Evolutionary conservation across 2,888 invertebrate species (phyloP).

Genomic region (Fragum sueziense): DNA sequence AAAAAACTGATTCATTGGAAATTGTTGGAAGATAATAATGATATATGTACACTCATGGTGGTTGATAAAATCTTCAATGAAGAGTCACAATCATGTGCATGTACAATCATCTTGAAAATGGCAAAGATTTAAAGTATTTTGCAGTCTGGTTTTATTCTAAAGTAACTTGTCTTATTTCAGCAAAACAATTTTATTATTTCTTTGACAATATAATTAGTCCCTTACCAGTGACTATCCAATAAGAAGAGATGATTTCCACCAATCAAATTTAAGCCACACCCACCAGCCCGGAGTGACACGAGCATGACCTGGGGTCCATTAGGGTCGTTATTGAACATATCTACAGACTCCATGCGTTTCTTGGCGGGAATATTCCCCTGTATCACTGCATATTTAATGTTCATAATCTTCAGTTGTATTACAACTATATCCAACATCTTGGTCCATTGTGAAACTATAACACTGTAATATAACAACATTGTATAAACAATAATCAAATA

Average conservation of each 20-base stretch:
- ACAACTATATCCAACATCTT: conserved; percentile 90
- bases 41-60: too few relatives aligned
- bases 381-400: conserved; percentile 87
- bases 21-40: too few relatives aligned
- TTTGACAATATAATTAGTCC: too few relatives aligned
- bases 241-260: conserved; percentile 96
- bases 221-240: conserved; percentile 94
- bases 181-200: too few relatives aligned
- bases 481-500: too few relatives aligned
- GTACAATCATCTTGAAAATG: too few relatives aligned
- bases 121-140: too few relatives aligned
- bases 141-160: too few relatives aligned
- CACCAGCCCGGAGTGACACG: conserved; percentile 95
- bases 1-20: too few relatives aligned
- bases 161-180: too few relatives aligned
- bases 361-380: conserved; percentile 90
- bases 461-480: conserved; percentile 74
- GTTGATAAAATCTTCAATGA: too few relatives aligned
- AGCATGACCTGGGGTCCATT: conserved; percentile 87
- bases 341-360: conserved; percentile 88
- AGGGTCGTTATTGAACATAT: conserved; percentile 87
- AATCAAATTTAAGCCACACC: conserved; percentile 95
- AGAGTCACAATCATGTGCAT: too few relatives aligned
- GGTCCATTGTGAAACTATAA: conserved; percentile 97
- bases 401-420: conserved; percentile 85